A percentile compares a stretch with the other conserved stretches of the same genome.
phyloP scores from a whole-genome alignment of 2,113 vertebrate species.

The Halichoeres trimaculatus region DNA sequence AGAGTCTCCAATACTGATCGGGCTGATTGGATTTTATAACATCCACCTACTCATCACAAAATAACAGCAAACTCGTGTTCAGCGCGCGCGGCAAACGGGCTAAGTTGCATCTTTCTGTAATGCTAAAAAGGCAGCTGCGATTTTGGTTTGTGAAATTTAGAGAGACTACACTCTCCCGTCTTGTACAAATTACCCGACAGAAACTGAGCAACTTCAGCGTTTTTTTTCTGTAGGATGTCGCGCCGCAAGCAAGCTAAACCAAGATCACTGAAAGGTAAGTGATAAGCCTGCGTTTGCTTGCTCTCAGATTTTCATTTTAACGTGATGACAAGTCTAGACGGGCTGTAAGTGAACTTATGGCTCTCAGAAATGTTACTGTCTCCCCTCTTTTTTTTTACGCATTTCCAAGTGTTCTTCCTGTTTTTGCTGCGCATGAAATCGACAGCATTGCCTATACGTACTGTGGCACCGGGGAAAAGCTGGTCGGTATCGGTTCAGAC shows the following conservation, averaged over 20 bases:
- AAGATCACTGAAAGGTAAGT: slow-evolving; percentile 99
- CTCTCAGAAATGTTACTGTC: slow-evolving; percentile 53
- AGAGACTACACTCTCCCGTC: slow-evolving; percentile 68
- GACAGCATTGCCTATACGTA: slow-evolving; percentile 35
- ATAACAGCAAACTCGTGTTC: slow-evolving; percentile 72
- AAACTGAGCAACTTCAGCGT: slow-evolving; percentile 96
- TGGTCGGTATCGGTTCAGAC: slow-evolving; percentile 31
- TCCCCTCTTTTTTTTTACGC: slow-evolving; percentile 41
- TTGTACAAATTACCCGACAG: slow-evolving; percentile 81
- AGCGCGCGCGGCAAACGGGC: slow-evolving; percentile 55
- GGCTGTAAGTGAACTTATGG: slow-evolving; percentile 54
- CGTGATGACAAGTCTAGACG: slow-evolving; percentile 56
- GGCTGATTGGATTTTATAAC: slow-evolving; percentile 77
- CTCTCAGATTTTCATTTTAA: slow-evolving; percentile 62
- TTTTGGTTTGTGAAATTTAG: slow-evolving; percentile 71
- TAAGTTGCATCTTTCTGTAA: slow-evolving; percentile 72
- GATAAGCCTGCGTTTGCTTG: slow-evolving; percentile 61
- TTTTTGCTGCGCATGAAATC: slow-evolving; percentile 54
- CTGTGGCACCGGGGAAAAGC: slow-evolving; percentile 24
- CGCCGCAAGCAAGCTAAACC: slow-evolving; percentile 99
- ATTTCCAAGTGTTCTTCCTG: slow-evolving; percentile 60
- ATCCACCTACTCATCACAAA: slow-evolving; percentile 75
- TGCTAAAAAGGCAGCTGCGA: slow-evolving; percentile 71
- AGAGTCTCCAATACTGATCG: slow-evolving; percentile 71
- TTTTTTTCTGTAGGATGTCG: slow-evolving; percentile 98